Evolutionary conservation across 1,140 invertebrate species (phyloP).

Genomic region (Nixonia krombeini): DNA sequence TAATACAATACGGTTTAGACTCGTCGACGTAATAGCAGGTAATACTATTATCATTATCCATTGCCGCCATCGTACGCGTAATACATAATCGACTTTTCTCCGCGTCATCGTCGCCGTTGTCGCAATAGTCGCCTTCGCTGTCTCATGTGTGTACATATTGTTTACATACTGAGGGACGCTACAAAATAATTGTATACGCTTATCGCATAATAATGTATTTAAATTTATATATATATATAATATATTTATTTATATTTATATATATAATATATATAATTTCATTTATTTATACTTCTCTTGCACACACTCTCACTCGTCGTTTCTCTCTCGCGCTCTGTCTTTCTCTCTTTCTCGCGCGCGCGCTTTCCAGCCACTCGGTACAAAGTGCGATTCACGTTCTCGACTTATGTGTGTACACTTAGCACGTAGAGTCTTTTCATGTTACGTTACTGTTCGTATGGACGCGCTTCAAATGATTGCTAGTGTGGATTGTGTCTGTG

Average conservation of each 20-base stretch:
- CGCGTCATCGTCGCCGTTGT: slow-evolving; percentile 50
- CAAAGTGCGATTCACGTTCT: slow-evolving; percentile 57
- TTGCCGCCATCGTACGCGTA: slow-evolving; percentile 58
- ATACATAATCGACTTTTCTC: slow-evolving; percentile 56
- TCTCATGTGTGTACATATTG: slow-evolving; percentile 66
- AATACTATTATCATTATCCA: slow-evolving; percentile 70
- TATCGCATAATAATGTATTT: slow-evolving; percentile 56
- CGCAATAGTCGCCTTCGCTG: slow-evolving; percentile 49
- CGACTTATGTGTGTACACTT: slow-evolving; percentile 55
- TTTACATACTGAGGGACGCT: slow-evolving; percentile 70
- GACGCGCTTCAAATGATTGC: slow-evolving; percentile 45
- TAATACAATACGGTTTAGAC: slow-evolving; percentile 73
- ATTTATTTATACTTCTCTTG: slow-evolving; percentile 64
- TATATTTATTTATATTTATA: slow-evolving; percentile 62
- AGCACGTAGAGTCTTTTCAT: slow-evolving; percentile 57
- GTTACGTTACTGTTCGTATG: slow-evolving; percentile 52
- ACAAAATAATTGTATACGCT: slow-evolving; percentile 69
- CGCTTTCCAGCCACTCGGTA: slow-evolving; percentile 58
- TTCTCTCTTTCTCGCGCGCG: slow-evolving; percentile 25
- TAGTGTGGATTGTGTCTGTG: too few relatives aligned
- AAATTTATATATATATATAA: slow-evolving; percentile 59
- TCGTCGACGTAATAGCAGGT: slow-evolving; percentile 70
- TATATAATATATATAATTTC: slow-evolving; percentile 60
- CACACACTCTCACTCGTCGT: slow-evolving; percentile 40
- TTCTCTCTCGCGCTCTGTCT: too few relatives aligned